A percentile compares a stretch with the other conserved stretches of the same genome.
phyloP scores from a whole-genome alignment of 2,797 vertebrate species.

The Cossypha niveicapilla region DNA sequence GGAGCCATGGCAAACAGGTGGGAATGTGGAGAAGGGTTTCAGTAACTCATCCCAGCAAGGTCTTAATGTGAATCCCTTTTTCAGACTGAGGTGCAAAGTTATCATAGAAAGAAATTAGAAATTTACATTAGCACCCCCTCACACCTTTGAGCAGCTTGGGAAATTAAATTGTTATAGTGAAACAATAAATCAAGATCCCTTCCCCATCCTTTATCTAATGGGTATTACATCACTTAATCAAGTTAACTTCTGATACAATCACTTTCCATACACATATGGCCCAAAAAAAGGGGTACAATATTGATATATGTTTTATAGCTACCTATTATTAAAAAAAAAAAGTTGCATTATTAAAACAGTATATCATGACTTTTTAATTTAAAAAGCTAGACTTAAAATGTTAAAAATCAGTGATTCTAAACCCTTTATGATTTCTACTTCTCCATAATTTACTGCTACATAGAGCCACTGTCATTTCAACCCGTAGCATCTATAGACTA shows the following conservation, averaged over 20 bases:
- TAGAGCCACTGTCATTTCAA: background rate
- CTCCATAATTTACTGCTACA: background rate
- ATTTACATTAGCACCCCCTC: background rate
- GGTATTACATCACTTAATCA: background rate
- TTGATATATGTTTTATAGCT: background rate
- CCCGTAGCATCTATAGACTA: background rate
- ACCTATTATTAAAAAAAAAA: background rate
- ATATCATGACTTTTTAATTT: background rate
- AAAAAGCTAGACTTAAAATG: background rate
- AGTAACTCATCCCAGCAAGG: background rate
- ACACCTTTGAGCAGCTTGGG: background rate
- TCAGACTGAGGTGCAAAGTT: background rate
- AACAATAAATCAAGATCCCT: background rate
- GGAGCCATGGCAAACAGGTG: background rate
- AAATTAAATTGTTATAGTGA: background rate
- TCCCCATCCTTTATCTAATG: background rate
- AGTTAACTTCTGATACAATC: background rate
- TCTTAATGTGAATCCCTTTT: accelerated
- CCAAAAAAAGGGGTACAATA: background rate
- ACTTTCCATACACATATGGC: background rate
- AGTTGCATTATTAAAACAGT: background rate
- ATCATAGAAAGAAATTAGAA: background rate
- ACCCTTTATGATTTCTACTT: background rate
- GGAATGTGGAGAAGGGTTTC: background rate
- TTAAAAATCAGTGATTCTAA: background rate